A percentile compares a stretch with the other conserved stretches of the same genome.
phyloP scores from a whole-genome alignment of 1,140 invertebrate species.

The Drosophila pallidifrons region DNA sequence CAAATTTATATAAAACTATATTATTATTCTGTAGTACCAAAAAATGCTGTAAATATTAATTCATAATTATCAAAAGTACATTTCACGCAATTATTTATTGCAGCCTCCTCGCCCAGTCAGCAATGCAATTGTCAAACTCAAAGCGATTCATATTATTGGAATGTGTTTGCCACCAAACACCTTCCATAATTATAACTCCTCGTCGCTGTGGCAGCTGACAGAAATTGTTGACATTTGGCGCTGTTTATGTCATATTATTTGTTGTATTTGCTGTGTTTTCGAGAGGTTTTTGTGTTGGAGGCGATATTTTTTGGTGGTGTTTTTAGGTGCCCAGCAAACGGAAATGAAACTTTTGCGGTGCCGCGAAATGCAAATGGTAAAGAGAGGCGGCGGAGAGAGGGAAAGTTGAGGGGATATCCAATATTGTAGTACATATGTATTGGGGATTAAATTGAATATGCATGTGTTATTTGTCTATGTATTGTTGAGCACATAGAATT shows the following conservation, averaged over 20 bases:
- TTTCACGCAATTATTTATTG: too few species aligned
- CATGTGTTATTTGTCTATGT: conserved; percentile 22
- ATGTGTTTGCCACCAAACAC: background rate
- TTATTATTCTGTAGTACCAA: too few species aligned
- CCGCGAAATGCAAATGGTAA: conserved; percentile 52
- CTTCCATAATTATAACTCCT: conserved; percentile 27
- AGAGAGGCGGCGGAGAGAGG: background rate
- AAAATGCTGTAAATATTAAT: too few species aligned
- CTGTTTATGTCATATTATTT: conserved; percentile 65
- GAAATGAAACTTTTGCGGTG: conserved; percentile 73
- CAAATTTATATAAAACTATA: too few species aligned
- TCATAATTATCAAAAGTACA: too few species aligned
- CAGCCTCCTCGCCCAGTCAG: too few species aligned
- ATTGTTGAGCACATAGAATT: conserved; percentile 16
- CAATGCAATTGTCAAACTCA: background rate
- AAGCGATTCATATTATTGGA: conserved; percentile 13
- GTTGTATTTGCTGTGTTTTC: conserved; percentile 39
- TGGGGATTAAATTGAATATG: background rate
- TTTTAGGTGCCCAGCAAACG: conserved; percentile 50
- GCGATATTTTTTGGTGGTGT: conserved; percentile 14
- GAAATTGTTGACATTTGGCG: conserved; percentile 58
- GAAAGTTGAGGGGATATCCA: background rate
- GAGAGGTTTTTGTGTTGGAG: background rate
- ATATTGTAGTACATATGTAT: conserved; percentile 2
- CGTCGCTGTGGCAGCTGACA: conserved; percentile 23